Conservation (phyloP, 2,888 invertebrate genomes). For the Cistogaster globosa region DNA sequence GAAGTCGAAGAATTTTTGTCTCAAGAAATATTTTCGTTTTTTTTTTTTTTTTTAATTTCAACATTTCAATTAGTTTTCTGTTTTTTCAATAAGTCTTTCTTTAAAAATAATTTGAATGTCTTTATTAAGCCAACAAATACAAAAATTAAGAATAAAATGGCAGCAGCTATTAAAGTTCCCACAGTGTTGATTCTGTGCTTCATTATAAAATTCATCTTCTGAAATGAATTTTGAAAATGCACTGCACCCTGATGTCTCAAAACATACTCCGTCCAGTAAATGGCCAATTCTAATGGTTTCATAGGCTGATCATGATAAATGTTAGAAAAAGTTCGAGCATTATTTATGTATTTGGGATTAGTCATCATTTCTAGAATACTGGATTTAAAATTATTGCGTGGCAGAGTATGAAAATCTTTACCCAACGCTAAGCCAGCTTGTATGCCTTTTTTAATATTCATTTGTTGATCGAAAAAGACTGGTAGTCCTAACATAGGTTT, state of each 20-base stretch:
- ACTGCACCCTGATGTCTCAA: constrained; percentile 76
- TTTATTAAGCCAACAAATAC: neutral
- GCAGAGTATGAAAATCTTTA: constrained; percentile 67
- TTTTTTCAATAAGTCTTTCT: neutral
- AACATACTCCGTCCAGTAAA: constrained; percentile 80
- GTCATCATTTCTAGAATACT: constrained; percentile 47
- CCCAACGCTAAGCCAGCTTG: constrained; percentile 78
- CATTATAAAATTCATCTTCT: constrained; percentile 75
- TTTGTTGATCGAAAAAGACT: constrained; percentile 80
- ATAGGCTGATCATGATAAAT: constrained; percentile 79
- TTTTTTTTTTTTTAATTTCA: neutral
- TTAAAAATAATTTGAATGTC: neutral
- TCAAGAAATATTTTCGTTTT: too few species aligned
- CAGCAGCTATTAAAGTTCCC: constrained; percentile 36
- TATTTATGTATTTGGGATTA: constrained; percentile 72
- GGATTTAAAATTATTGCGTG: constrained; percentile 27
- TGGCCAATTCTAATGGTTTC: constrained; percentile 75
- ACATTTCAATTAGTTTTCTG: neutral
- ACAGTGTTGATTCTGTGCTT: constrained; percentile 76
- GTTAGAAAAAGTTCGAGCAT: constrained; percentile 73
- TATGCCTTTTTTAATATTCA: constrained; percentile 78
- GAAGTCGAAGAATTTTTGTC: too few species aligned
- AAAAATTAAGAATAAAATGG: neutral
- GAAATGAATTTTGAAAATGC: constrained; percentile 75
- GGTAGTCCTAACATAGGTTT: constrained; percentile 83